A percentile compares a stretch with the other conserved stretches of the same genome.
These are phyloP conservation scores for Pecten maximus DNA, from an alignment of 2,888 invertebrate species.

Conservation along the genomic window DNA sequence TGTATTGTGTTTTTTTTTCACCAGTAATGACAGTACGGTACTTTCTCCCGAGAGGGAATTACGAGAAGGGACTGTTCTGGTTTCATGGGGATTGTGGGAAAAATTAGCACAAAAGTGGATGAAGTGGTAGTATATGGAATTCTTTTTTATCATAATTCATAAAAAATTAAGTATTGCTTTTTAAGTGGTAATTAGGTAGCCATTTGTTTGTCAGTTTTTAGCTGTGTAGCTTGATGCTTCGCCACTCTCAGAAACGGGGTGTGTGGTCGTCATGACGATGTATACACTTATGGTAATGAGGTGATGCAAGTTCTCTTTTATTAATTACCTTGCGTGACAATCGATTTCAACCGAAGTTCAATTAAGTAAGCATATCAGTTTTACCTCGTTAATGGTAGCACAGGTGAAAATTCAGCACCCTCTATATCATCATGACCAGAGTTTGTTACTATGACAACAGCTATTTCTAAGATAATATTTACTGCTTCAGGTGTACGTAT, in stretches of 20 bases:
- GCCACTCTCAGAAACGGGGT: not conserved
- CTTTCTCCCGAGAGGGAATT: slow-evolving; percentile 20
- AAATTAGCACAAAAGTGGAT: not conserved
- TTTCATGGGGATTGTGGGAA: not conserved
- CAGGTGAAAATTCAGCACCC: slow-evolving; percentile 22
- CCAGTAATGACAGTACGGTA: not conserved
- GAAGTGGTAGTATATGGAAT: not conserved
- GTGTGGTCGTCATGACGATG: slow-evolving; percentile 29
- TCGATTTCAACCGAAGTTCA: slow-evolving; percentile 30
- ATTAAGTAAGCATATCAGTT: slow-evolving; percentile 11
- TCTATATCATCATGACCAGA: not conserved
- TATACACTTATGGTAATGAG: slow-evolving; percentile 15
- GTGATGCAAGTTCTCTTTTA: not conserved
- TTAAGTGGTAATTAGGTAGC: not conserved
- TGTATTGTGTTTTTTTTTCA: not conserved
- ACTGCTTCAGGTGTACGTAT: not conserved
- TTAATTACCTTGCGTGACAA: not conserved
- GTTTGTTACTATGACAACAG: not conserved
- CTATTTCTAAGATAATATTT: not conserved
- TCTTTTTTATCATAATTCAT: not conserved
- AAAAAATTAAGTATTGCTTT: not conserved
- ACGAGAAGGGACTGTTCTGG: not conserved
- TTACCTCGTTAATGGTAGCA: not conserved
- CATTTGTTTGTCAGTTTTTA: not conserved
- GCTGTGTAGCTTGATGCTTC: not conserved